Conservation (phyloP, 2,797 vertebrate genomes). For the Lycodopsis pacificus region DNA sequence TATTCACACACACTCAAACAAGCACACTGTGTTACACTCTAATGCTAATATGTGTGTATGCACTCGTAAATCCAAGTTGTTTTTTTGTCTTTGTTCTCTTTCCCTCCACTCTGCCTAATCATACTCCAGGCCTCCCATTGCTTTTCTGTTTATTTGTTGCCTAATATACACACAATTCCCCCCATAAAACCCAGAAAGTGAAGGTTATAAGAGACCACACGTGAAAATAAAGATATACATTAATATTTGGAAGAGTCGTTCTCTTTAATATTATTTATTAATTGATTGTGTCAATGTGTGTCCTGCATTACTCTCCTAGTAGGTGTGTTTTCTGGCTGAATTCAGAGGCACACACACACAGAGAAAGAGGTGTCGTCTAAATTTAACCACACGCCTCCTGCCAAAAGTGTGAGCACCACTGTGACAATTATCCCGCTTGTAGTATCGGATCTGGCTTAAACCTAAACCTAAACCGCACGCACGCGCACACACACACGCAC, state of each 20-base stretch:
- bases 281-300: neutral
- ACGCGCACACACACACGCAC: neutral
- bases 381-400: conserved; percentile 62
- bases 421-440: conserved; percentile 59
- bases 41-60: conserved; percentile 11
- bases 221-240: too few relatives aligned
- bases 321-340: conserved; percentile 35
- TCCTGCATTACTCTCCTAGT: conserved; percentile 16
- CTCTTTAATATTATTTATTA: too few relatives aligned
- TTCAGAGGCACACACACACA: conserved; percentile 20
- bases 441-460: conserved; percentile 28
- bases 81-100: conserved; percentile 3
- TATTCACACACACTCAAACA: conserved; percentile 20
- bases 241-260: too few relatives aligned
- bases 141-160: conserved; percentile 30
- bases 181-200: too few relatives aligned
- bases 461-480: neutral
- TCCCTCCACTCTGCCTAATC: conserved; percentile 1
- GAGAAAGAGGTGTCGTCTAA: conserved; percentile 40
- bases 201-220: too few relatives aligned
- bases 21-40: conserved; percentile 20
- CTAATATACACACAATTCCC: conserved; percentile 24
- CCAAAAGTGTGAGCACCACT: conserved; percentile 65
- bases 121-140: conserved; percentile 3
- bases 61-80: neutral